Evolutionary conservation across 2,888 invertebrate genomes (phyloP).

Genomic region (Cylindroiulus punctatus): DNA sequence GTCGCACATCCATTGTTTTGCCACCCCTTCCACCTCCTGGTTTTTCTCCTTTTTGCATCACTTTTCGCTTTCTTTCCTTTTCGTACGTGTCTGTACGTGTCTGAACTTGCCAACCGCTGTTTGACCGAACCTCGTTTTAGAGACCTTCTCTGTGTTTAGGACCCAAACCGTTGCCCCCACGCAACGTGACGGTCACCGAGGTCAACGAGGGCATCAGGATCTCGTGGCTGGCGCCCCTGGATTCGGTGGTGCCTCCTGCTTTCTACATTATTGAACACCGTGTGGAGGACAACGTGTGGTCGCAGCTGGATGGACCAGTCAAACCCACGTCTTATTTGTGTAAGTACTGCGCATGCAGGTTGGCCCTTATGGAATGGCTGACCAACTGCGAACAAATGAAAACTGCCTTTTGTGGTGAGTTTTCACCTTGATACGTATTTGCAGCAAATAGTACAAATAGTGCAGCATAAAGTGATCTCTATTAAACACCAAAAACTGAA

Average conservation of each 20-base stretch:
- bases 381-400: too few relatives aligned
- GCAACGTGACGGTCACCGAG: conserved; percentile 89
- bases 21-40: background rate
- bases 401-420: too few relatives aligned
- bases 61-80: conserved; percentile 7
- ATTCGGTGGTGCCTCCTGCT: conserved; percentile 74
- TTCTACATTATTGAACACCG: conserved; percentile 92
- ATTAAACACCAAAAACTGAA: too few relatives aligned
- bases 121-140: conserved; percentile 28
- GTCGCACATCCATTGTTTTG: conserved; percentile 14
- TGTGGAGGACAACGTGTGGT: conserved; percentile 81
- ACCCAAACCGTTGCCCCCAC: conserved; percentile 89
- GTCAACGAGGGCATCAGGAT: conserved; percentile 90
- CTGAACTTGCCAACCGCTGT: background rate
- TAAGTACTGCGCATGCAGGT: too few relatives aligned
- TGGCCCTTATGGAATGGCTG: too few relatives aligned
- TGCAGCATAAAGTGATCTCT: too few relatives aligned
- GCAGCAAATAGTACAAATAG: too few relatives aligned
- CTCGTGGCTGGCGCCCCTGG: conserved; percentile 85
- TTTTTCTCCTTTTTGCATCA: background rate
- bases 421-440: too few relatives aligned
- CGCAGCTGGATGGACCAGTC: conserved; percentile 82
- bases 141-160: conserved; percentile 70
- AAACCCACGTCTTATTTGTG: conserved; percentile 87
- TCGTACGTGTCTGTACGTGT: background rate